Base-by-base conservation (phyloP, 1,140 invertebrate species). In the Drosophila prosaltans region DNA sequence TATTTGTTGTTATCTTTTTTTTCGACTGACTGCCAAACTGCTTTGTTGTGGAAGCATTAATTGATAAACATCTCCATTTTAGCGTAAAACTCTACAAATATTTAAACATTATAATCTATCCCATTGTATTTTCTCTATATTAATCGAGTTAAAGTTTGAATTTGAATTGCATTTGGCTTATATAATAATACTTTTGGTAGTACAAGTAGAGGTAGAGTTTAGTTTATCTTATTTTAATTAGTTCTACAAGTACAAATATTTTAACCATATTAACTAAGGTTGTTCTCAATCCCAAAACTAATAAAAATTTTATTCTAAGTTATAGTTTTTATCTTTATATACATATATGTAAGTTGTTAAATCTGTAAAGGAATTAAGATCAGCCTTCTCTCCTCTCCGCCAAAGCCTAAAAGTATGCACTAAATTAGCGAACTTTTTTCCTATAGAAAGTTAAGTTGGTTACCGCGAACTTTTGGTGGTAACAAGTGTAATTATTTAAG, bases 91-190 rank as follows among this genome's bases (percentile, higher is more conserved):
- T 8, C 6, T 24, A 8, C 26, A 26, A 16, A 51, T 26, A 24
- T 21, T 48, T 26, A 51, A 51, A 51, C 9, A 48, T 48, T 51
- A 51, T 51, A 3, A 21, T 48, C 16, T 48, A 9, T 51, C 45
- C 26, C 21, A 51, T 51, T 10, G 7, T 51, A 21, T 51, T 8
- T 51, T 51, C 45, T 51, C 21, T 51, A 40, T 40, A 40, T 40
- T 40, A 51, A 51, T 51, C 45, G 45, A 51, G 45, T 51, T 51
- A 26, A 51, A 51, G 45, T 51, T 51, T 51, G 24, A 51, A 51
- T 24, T 51, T 51, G 28, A 26, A 24, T 26, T 51, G 45, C 45
- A 51, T 51, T 51, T 51, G 21, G 21, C 21, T 51, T 51, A 51
- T 36, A 36, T 36, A 36, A 36, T 36, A 36, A 51, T 51, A 51